Percentiles rank a stretch among this genome's conserved stretches.
These are phyloP conservation scores for Mandrillus leucophaeus DNA, from an alignment of 2,113 vertebrate genomes.

Conservation along the genomic window DNA sequence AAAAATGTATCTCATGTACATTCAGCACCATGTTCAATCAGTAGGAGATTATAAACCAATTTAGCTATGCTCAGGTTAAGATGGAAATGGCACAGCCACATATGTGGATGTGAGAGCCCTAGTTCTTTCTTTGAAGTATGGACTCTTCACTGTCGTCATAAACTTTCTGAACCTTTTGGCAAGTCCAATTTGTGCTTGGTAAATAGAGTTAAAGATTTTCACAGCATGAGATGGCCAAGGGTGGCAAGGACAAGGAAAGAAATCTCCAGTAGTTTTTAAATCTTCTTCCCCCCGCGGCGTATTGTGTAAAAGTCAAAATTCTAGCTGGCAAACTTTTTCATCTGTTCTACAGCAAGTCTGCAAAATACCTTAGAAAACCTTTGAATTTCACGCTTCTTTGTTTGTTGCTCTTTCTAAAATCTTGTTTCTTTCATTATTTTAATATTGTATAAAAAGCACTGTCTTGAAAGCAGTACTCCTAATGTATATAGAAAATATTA, in stretches of 20 bases:
- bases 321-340: constrained; percentile 70
- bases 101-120: constrained; percentile 69
- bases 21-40: constrained; percentile 85
- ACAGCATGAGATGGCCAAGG: constrained; percentile 76
- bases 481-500: constrained; percentile 51
- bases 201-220: constrained; percentile 85
- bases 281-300: constrained; percentile 15
- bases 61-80: constrained; percentile 84
- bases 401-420: constrained; percentile 19
- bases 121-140: constrained; percentile 80
- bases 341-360: neutral
- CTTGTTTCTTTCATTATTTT: constrained; percentile 36
- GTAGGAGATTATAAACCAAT: constrained; percentile 87
- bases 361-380: constrained; percentile 40
- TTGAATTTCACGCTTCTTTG: neutral
- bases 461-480: constrained; percentile 43
- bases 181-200: constrained; percentile 84
- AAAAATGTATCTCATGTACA: constrained; percentile 86
- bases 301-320: constrained; percentile 79
- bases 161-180: constrained; percentile 83
- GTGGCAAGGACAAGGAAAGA: constrained; percentile 19
- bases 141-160: constrained; percentile 74
- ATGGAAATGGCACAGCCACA: constrained; percentile 66
- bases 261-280: constrained; percentile 64
- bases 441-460: constrained; percentile 14